Conservation (phyloP, 2,888 invertebrate genomes). For the Luperina nickerlii region DNA sequence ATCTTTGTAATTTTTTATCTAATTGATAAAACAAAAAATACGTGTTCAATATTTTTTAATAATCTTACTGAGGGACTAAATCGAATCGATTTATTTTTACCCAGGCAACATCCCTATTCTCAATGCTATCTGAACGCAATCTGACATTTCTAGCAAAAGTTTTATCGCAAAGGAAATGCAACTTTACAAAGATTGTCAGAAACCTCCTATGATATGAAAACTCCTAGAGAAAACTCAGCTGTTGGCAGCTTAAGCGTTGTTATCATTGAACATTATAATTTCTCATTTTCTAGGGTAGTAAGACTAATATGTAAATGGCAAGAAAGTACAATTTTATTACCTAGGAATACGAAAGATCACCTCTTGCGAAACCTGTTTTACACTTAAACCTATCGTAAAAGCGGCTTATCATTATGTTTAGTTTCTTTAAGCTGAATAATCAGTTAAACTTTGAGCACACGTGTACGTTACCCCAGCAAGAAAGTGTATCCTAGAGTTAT, state of each 20-base stretch:
- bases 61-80: too few relatives aligned
- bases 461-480: too few relatives aligned
- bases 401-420: not conserved
- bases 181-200: not conserved
- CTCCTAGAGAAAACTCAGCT: not conserved
- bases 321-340: conserved; percentile 20
- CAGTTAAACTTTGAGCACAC: not conserved
- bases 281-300: not conserved
- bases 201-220: not conserved
- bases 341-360: conserved; percentile 14
- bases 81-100: too few relatives aligned
- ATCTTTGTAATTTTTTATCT: too few relatives aligned
- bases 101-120: too few relatives aligned
- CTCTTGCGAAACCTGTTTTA: conserved; percentile 14
- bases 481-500: too few relatives aligned
- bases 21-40: too few relatives aligned
- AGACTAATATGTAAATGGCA: not conserved
- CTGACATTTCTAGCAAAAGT: not conserved
- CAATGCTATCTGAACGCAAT: not conserved
- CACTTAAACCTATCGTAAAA: not conserved
- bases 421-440: not conserved
- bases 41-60: too few relatives aligned
- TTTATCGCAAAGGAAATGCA: not conserved
- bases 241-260: not conserved
- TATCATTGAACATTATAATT: not conserved